Evolutionary conservation across 2,113 vertebrate species (phyloP).

Genomic region (Dipodomys spectabilis): DNA sequence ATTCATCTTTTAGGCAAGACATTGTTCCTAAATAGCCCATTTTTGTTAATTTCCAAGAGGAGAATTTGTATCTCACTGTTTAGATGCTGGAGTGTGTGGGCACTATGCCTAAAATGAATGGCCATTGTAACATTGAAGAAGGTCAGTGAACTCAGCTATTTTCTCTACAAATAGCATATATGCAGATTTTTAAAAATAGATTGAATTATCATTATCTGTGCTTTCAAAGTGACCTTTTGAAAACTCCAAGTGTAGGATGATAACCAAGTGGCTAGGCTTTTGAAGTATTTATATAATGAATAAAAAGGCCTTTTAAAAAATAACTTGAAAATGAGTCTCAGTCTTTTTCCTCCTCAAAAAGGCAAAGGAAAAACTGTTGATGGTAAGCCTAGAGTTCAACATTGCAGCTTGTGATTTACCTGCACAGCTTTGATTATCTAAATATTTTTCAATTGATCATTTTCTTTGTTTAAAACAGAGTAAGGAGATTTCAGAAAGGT

Average conservation of each 20-base stretch:
- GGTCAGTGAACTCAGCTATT: conserved; percentile 36
- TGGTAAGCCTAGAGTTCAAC: background rate
- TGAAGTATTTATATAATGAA: conserved; percentile 18
- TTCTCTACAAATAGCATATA: conserved; percentile 10
- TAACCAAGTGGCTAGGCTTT: conserved; percentile 1
- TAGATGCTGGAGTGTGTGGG: background rate
- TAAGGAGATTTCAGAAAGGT: background rate
- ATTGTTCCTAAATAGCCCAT: background rate
- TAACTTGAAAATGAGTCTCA: background rate
- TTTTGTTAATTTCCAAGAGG: background rate
- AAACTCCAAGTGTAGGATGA: conserved; percentile 31
- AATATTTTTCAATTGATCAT: background rate
- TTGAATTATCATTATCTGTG: conserved; percentile 15
- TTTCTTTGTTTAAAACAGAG: background rate
- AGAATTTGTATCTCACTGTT: background rate
- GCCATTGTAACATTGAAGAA: conserved; percentile 1
- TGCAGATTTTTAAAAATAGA: conserved; percentile 56
- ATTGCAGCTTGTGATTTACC: background rate
- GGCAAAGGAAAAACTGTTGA: background rate
- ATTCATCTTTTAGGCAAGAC: background rate
- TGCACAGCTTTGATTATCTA: background rate
- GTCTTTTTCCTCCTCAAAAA: background rate
- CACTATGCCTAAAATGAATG: background rate
- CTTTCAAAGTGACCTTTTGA: conserved; percentile 41
- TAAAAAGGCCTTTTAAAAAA: background rate